Percentiles rank a stretch among this genome's conserved stretches.
Conservation (phyloP, 2,888 invertebrate genomes). For the Acanthosoma haemorrhoidale region DNA sequence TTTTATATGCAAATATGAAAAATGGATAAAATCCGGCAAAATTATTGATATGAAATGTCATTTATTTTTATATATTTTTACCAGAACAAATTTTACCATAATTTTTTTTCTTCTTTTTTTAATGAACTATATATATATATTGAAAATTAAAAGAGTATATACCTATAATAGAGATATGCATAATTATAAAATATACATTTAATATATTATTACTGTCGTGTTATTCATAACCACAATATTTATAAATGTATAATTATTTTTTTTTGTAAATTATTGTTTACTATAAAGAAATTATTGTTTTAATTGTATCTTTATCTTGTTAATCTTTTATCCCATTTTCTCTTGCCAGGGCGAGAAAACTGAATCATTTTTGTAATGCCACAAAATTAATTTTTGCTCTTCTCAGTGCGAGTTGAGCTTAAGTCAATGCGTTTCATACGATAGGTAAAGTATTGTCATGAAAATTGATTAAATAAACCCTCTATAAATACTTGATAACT, state of each 20-base stretch:
- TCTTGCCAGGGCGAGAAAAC: too few relatives aligned
- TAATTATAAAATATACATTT: neutral
- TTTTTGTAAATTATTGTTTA: conserved; percentile 22
- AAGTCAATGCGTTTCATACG: too few relatives aligned
- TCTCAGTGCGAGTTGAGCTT: too few relatives aligned
- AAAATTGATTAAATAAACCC: too few relatives aligned
- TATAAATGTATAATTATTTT: neutral
- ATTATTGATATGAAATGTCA: neutral
- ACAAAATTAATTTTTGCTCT: too few relatives aligned
- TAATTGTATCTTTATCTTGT: neutral
- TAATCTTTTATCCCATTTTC: neutral
- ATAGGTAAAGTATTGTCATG: too few relatives aligned
- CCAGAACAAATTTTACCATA: conserved; percentile 10
- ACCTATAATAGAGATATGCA: too few relatives aligned
- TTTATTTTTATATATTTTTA: conserved; percentile 25
- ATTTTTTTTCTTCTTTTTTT: neutral
- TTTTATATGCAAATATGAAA: conserved; percentile 12
- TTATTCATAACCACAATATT: neutral
- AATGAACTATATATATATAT: too few relatives aligned
- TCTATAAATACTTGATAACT: too few relatives aligned
- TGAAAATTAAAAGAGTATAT: neutral
- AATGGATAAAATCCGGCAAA: neutral
- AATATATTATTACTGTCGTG: neutral
- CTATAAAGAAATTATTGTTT: conserved; percentile 23
- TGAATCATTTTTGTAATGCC: too few relatives aligned